Conservation (phyloP, 2,797 vertebrate species). For the Balearica regulorum region DNA sequence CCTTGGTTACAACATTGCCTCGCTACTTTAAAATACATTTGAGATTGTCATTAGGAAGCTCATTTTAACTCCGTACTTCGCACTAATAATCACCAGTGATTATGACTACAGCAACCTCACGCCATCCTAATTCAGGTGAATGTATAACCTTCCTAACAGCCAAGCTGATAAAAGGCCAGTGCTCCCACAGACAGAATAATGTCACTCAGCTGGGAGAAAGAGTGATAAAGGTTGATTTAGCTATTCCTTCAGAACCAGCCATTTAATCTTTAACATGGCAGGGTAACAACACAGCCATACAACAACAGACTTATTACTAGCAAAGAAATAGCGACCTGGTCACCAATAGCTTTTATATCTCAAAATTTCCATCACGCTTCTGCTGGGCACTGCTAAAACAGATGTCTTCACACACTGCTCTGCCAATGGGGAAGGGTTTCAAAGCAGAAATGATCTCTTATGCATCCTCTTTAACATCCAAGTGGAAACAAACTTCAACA, state of each 20-base stretch:
- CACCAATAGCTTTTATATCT: background rate
- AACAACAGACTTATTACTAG: background rate
- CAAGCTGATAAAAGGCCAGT: background rate
- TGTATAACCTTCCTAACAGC: background rate
- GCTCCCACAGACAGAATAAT: background rate
- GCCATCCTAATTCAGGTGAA: background rate
- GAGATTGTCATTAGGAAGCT: background rate
- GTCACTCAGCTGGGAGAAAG: background rate
- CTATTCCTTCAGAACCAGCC: background rate
- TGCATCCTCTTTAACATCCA: background rate
- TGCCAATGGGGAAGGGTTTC: background rate
- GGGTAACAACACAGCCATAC: background rate
- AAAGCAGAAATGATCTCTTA: background rate
- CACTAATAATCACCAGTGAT: background rate
- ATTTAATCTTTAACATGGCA: background rate
- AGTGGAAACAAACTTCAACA: background rate
- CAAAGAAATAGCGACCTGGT: background rate
- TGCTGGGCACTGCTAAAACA: background rate
- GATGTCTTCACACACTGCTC: background rate
- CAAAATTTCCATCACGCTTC: background rate
- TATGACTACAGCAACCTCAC: background rate
- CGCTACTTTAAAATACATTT: background rate
- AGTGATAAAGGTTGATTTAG: background rate
- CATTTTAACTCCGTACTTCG: background rate
- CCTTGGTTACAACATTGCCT: constrained; percentile 11